Conservation (phyloP, 2,888 invertebrate species). For the Halocaridina rubra region DNA sequence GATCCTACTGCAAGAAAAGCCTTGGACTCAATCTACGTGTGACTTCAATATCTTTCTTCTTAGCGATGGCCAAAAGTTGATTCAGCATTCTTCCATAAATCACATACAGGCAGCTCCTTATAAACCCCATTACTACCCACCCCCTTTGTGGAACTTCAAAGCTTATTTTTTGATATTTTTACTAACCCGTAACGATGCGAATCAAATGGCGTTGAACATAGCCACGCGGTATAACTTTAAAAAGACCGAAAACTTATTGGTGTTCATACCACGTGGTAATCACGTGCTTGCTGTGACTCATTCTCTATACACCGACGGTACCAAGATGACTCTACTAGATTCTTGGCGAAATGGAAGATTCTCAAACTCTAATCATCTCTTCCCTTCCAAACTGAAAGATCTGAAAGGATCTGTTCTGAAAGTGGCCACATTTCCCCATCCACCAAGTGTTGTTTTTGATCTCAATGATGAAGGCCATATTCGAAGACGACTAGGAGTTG, state of each 20-base stretch:
- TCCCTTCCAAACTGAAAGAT: background rate
- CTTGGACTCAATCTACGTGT: conserved; percentile 7
- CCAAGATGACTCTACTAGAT: background rate
- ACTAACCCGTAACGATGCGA: background rate
- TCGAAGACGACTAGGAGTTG: conserved; percentile 33
- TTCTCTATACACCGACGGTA: background rate
- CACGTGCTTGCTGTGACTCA: conserved; percentile 13
- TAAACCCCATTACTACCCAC: background rate
- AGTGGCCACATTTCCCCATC: conserved; percentile 44
- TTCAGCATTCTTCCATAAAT: background rate
- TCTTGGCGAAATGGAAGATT: conserved; percentile 17
- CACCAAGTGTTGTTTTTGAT: conserved; percentile 43
- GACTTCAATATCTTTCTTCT: conserved; percentile 25
- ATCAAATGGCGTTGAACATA: background rate
- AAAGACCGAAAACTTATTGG: conserved; percentile 36
- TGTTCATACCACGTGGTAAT: background rate
- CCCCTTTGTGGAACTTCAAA: conserved; percentile 33
- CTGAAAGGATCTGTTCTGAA: conserved; percentile 12
- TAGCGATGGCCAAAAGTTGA: background rate
- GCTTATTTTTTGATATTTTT: conserved; percentile 26
- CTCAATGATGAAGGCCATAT: conserved; percentile 16
- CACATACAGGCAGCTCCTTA: background rate
- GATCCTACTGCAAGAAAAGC: background rate
- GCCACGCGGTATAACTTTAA: conserved; percentile 23
- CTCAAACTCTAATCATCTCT: background rate